Percentiles rank a stretch among this genome's conserved stretches.
These are phyloP conservation scores for Crenuchus spilurus DNA, from an alignment of 2,797 vertebrate species.

Conservation along the genomic window DNA sequence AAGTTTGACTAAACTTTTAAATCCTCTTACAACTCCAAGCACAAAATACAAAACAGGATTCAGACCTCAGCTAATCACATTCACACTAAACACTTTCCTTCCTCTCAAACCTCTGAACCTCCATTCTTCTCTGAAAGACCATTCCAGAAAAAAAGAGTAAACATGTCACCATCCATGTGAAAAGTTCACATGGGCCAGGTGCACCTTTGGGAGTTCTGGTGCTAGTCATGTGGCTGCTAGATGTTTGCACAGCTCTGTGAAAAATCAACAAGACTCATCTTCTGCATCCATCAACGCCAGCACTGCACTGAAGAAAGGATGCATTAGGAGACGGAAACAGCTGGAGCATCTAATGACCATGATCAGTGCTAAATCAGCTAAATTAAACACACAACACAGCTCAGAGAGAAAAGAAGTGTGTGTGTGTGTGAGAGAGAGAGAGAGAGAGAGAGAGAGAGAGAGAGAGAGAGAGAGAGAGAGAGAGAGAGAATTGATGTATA, in stretches of 20 bases:
- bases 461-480: neutral
- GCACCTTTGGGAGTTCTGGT: slow-evolving; percentile 62
- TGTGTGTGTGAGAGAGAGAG: neutral
- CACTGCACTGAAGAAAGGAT: slow-evolving; percentile 38
- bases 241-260: slow-evolving; percentile 49
- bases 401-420: neutral
- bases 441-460: neutral
- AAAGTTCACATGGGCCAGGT: slow-evolving; percentile 51
- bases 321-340: slow-evolving; percentile 53
- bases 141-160: neutral
- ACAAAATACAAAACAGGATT: slow-evolving; percentile 45
- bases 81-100: slow-evolving; percentile 53
- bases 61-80: slow-evolving; percentile 63
- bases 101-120: slow-evolving; percentile 61
- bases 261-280: neutral
- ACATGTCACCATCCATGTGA: slow-evolving; percentile 64
- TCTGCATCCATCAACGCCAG: slow-evolving; percentile 46
- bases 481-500: too few species aligned
- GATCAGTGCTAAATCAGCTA: slow-evolving; percentile 37
- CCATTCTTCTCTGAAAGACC: slow-evolving; percentile 37
- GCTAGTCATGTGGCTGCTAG: slow-evolving; percentile 60
- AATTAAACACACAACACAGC: slow-evolving; percentile 31
- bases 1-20: neutral
- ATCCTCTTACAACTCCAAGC: slow-evolving; percentile 21
- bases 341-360: slow-evolving; percentile 46